phyloP scores from a whole-genome alignment of 2,797 vertebrate genomes.

The Rhinella marina region DNA sequence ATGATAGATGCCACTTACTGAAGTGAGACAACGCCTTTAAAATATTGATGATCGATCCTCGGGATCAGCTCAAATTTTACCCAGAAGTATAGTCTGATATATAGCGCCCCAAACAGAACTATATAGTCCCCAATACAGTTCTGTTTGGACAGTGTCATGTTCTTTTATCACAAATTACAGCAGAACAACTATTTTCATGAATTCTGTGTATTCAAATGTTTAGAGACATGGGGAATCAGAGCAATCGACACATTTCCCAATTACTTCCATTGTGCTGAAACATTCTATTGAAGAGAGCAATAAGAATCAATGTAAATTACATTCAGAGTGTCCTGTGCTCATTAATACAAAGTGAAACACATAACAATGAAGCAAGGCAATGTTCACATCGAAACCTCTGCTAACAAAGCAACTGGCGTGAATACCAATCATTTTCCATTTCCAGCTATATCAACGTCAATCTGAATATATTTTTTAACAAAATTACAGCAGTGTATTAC shows the following conservation, averaged over 20 bases:
- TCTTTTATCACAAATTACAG: background rate
- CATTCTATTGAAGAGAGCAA: constrained; percentile 16
- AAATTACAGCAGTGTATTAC: background rate
- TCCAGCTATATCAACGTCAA: constrained; percentile 3
- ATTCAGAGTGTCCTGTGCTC: constrained; percentile 21
- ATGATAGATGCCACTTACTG: no score
- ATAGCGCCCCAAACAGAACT: background rate
- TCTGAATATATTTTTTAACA: background rate
- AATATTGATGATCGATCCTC: no score
- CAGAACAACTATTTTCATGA: background rate
- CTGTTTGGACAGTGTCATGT: background rate
- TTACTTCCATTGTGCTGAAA: constrained; percentile 29
- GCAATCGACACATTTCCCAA: background rate
- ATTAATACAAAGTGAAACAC: constrained; percentile 48
- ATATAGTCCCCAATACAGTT: background rate
- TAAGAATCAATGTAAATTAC: constrained; percentile 43
- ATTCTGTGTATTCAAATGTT: background rate
- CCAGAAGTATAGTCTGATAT: background rate
- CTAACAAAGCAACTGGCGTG: constrained; percentile 10
- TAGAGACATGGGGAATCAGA: background rate
- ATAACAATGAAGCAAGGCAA: constrained; percentile 38
- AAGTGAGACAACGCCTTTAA: no score
- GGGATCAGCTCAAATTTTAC: background rate
- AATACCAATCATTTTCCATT: constrained; percentile 25
- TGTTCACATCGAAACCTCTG: constrained; percentile 19